Conservation (phyloP, 2,888 invertebrate species). For the Heliconius erato region DNA sequence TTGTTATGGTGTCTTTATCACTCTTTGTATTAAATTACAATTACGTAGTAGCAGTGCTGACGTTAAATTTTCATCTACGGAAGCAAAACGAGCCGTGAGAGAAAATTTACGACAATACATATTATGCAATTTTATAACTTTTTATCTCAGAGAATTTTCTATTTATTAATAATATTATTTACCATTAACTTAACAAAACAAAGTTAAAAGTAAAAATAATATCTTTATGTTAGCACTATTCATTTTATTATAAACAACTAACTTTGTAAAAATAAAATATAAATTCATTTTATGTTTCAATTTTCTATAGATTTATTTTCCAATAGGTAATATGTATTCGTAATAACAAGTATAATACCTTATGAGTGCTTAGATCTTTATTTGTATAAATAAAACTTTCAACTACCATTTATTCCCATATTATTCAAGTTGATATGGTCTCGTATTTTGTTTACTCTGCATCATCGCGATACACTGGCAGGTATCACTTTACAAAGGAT, state of each 20-base stretch:
- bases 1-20: slow-evolving; percentile 8
- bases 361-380: background rate
- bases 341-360: background rate
- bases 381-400: background rate
- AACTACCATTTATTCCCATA: background rate
- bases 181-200: background rate
- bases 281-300: background rate
- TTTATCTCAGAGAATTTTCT: background rate
- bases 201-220: too few relatives aligned
- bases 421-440: too few relatives aligned
- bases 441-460: too few relatives aligned
- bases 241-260: too few relatives aligned
- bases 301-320: background rate
- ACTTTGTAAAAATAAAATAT: too few relatives aligned
- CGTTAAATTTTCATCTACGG: slow-evolving; percentile 1
- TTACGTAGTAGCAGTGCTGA: background rate
- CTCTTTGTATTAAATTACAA: slow-evolving; percentile 16
- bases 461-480: too few relatives aligned
- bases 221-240: too few relatives aligned
- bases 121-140: slow-evolving; percentile 7
- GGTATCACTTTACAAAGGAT: too few relatives aligned
- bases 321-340: background rate
- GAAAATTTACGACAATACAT: slow-evolving; percentile 3
- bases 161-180: background rate
- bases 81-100: background rate